Base-by-base conservation (phyloP, 2,888 invertebrate species). In the Xestoiulus laeticollis region DNA sequence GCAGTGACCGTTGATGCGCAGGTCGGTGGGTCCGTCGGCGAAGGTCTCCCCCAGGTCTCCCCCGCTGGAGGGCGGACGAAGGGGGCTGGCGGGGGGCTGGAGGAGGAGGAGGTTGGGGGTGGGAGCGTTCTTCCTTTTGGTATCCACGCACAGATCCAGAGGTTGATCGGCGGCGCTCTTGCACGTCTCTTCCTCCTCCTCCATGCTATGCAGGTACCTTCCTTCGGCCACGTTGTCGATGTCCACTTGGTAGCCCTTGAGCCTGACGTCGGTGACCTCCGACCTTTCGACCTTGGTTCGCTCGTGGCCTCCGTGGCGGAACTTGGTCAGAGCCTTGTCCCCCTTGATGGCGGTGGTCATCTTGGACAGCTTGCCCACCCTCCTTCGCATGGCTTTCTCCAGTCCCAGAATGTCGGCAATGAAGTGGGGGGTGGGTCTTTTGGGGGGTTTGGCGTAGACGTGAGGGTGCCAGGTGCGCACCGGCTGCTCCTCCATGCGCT, bases 401-500 rank as follows among this genome's bases (percentile, higher is more conserved):
- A 95, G 93, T 32, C 96, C 97, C 90, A 98, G 93, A 90, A 98
- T 98, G 91, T 97, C 96, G 89, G 96, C 95, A 91, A 98, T 98
- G 78, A 95, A 94, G 92, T 97, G 96, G 5, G 97, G 96, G 1
- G 98, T 97, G 0, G 96, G 96, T 88, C 94, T 94, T 90, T 95
- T 95, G 14, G 96, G 96, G 16, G 96, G 95, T 90, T 95, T 95
- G 2, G 95, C 95, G 92, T 97, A 97, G 32, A 97, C 96, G 92
- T 97, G 97, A 53, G 96, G 96, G 93, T 97, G 97, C 97, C 97
- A 97, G 68, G 96, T 91, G 88, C 91, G 90, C 12, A 88, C 78
- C 89, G 89, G 38, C n/a, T 53, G n/a, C 16, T 87, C 87, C 8
- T 48, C 38, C 53, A 53, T 44, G n/a, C 53, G 48, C 22, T 5